These are phyloP conservation scores for Archips crataeganus DNA, from an alignment of 2,888 invertebrate genomes.

Conservation along the genomic window DNA sequence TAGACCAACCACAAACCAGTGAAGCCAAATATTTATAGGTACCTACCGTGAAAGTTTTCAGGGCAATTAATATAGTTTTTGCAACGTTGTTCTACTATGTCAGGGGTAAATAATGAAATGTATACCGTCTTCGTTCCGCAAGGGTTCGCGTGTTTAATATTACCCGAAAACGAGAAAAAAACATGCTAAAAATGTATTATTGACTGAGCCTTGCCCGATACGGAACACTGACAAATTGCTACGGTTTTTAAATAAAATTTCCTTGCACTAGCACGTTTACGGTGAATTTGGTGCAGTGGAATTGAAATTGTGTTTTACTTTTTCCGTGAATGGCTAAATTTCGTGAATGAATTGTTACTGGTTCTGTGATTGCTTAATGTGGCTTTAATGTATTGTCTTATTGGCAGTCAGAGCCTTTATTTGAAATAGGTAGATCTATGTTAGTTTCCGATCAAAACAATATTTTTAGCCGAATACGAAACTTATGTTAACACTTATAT, in stretches of 20 bases:
- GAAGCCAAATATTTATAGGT: slow-evolving; percentile 42
- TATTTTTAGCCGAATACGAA: no score
- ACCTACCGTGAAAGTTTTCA: slow-evolving; percentile 57
- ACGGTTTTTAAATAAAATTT: slow-evolving; percentile 70
- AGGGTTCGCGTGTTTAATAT: slow-evolving; percentile 79
- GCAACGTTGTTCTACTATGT: slow-evolving; percentile 69
- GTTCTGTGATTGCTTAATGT: slow-evolving; percentile 24
- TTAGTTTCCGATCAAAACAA: no score
- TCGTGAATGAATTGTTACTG: slow-evolving; percentile 56
- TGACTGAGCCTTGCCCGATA: slow-evolving; percentile 76
- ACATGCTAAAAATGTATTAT: slow-evolving; percentile 73
- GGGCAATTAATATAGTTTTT: slow-evolving; percentile 73
- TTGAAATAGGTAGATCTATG: no score
- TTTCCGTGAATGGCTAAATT: slow-evolving; percentile 65
- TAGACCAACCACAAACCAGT: slow-evolving; percentile 23
- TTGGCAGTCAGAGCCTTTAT: not conserved
- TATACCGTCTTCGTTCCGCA: slow-evolving; percentile 64
- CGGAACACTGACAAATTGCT: slow-evolving; percentile 80
- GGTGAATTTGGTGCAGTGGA: slow-evolving; percentile 56
- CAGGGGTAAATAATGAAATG: slow-evolving; percentile 73
- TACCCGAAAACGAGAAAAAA: slow-evolving; percentile 77
- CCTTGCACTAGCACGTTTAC: slow-evolving; percentile 59
- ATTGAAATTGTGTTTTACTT: slow-evolving; percentile 55
- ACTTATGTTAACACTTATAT: no score
- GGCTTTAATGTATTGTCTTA: not conserved